Percentiles rank a stretch among this genome's conserved stretches.
phyloP scores from a whole-genome alignment of 2,888 invertebrate species.

The Lepidocyrtinus sp. region DNA sequence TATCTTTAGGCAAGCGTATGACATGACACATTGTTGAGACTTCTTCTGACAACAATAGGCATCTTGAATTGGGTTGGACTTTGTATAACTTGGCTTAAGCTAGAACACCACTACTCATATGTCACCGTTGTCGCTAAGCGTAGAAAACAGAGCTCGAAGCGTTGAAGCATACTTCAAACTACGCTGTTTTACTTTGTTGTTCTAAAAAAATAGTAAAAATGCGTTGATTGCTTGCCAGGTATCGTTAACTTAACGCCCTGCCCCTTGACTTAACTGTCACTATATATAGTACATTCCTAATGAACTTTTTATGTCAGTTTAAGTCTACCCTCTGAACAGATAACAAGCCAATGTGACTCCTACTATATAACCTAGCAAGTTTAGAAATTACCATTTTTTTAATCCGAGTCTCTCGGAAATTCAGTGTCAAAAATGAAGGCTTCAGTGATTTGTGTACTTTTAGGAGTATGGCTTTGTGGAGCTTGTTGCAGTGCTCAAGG shows the following conservation, averaged over 20 bases:
- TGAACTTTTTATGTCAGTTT: conserved; percentile 57
- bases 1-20: not conserved
- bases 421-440: conserved; percentile 56
- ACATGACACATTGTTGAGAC: too few relatives aligned
- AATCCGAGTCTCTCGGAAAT: not conserved
- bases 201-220: conserved; percentile 15
- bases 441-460: conserved; percentile 40
- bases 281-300: conserved; percentile 57
- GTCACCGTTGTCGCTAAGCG: not conserved
- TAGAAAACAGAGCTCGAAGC: too few relatives aligned
- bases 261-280: conserved; percentile 58
- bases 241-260: conserved; percentile 40
- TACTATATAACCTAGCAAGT: conserved; percentile 15
- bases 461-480: conserved; percentile 56
- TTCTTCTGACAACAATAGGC: not conserved
- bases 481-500: conserved; percentile 47
- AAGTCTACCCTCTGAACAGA: conserved; percentile 17
- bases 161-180: conserved; percentile 6
- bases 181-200: not conserved
- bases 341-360: conserved; percentile 34
- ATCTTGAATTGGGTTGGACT: too few relatives aligned
- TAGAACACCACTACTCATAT: conserved; percentile 3
- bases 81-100: not conserved
- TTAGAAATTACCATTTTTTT: conserved; percentile 21
- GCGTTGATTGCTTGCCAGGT: conserved; percentile 32